Evolutionary conservation across 2,797 vertebrate genomes (phyloP).

Genomic region (Sebastes vulpes): DNA sequence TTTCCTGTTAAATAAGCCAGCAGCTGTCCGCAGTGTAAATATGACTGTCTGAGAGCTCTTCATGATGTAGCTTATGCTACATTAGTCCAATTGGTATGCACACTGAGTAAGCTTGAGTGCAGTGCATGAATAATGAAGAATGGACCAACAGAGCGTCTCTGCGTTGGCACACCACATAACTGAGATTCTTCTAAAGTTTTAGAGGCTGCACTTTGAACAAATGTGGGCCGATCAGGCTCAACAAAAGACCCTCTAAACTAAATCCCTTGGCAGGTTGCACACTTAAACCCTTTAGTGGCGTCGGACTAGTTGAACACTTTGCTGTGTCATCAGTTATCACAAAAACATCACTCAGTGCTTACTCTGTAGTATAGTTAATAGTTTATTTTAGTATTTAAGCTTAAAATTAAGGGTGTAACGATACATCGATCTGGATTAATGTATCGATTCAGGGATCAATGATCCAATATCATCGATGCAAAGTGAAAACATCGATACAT

Average conservation of each 20-base stretch:
- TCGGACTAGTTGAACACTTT: constrained; percentile 5
- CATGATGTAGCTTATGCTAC: constrained; percentile 54
- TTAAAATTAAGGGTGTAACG: no score
- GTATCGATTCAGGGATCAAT: no score
- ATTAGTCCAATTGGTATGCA: constrained; percentile 70
- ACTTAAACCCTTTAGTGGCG: constrained; percentile 39
- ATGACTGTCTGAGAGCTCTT: constrained; percentile 4
- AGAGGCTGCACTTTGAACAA: constrained; percentile 43
- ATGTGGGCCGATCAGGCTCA: constrained; percentile 41
- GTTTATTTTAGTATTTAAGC: no score
- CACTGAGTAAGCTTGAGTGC: constrained; percentile 30
- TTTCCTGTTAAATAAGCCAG: background rate
- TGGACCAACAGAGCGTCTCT: constrained; percentile 37
- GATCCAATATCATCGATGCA: no score
- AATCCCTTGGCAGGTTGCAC: constrained; percentile 50
- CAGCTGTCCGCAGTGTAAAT: background rate
- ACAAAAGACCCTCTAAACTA: constrained; percentile 61
- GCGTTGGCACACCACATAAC: constrained; percentile 53
- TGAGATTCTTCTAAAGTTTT: constrained; percentile 69
- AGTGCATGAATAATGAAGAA: constrained; percentile 69
- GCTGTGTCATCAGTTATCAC: no score
- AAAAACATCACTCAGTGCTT: no score
- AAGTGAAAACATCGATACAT: no score
- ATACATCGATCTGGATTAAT: no score
- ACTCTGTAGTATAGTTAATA: no score